Base-by-base conservation (phyloP, 2,888 invertebrate genomes). In the Drosophila neonasuta region DNA sequence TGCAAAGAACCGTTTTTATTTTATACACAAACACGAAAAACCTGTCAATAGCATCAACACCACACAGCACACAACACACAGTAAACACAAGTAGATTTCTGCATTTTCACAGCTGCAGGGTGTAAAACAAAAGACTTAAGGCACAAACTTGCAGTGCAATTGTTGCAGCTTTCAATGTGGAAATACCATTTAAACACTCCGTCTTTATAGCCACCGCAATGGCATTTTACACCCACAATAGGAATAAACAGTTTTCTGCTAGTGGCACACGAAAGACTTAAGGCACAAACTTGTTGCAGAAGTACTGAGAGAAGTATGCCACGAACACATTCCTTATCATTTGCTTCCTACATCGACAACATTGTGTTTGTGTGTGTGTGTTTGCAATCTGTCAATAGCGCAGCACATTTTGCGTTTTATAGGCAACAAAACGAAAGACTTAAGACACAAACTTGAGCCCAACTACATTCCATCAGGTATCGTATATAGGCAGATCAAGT, bases 351-450 rank as follows among this genome's bases (percentile, higher is more conserved):
- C 11, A 17, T 29, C 11, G 11, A 49, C 30, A 32, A 6, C 32
- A 20, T 11, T 34, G 11, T 49, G 15, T 10, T 3, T 20, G 20
- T 20, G 20, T 20, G 20, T 20, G 20, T 20, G 32, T 32, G 13
- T 20, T 49, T 32, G 17, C 11, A 34, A 17, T 11, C 8, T 20
- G 9, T 36, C 8, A n/a, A 51, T 30, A 41, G 15, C 29, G 24
- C 41, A 36, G 3, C 10, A n/a, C 29, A 13, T 7, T 39, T 24
- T 39, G 3, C 7, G 5, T 17, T 52, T 15, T 30, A 30, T 24
- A 51, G 44, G 29, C 15, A 45, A 11, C 30, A 60, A 64, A 68
- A 67, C 84, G 55, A 79, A 83, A 80, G 69, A 79, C 80, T 80
- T 41, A 67, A 68, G 78, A 58, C 66, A 77, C 74, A 74, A 83